A percentile compares a stretch with the other conserved stretches of the same genome.
These are phyloP conservation scores for Australoheros facetus DNA, from an alignment of 2,797 vertebrate species.

Conservation along the genomic window DNA sequence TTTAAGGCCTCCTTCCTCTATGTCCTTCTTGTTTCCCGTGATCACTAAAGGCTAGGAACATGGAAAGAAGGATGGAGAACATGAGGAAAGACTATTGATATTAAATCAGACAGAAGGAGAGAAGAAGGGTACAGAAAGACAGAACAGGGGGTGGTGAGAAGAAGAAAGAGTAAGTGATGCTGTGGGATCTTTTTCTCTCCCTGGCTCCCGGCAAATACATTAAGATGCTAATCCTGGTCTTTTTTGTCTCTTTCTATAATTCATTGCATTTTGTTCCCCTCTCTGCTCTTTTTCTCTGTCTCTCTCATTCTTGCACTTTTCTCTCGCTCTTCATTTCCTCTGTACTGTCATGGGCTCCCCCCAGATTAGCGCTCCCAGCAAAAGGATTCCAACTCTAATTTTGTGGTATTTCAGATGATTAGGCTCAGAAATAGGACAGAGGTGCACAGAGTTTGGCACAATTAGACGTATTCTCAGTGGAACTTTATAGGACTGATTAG, in stretches of 20 bases:
- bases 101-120: slow-evolving; percentile 61
- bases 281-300: slow-evolving; percentile 46
- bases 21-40: slow-evolving; percentile 54
- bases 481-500: slow-evolving; percentile 73
- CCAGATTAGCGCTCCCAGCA: slow-evolving; percentile 71
- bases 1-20: slow-evolving; percentile 23
- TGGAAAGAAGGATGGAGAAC: slow-evolving; percentile 40
- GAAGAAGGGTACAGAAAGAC: slow-evolving; percentile 44
- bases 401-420: slow-evolving; percentile 78
- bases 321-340: slow-evolving; percentile 58
- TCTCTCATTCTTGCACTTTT: slow-evolving; percentile 61
- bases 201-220: slow-evolving; percentile 76
- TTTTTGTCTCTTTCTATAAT: slow-evolving; percentile 81
- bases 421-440: slow-evolving; percentile 77
- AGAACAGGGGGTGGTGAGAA: slow-evolving; percentile 31
- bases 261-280: slow-evolving; percentile 76
- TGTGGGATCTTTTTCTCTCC: slow-evolving; percentile 74
- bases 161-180: slow-evolving; percentile 61
- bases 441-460: slow-evolving; percentile 70
- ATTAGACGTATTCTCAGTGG: slow-evolving; percentile 71
- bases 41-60: slow-evolving; percentile 38
- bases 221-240: slow-evolving; percentile 80
- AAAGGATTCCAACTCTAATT: slow-evolving; percentile 77
- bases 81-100: slow-evolving; percentile 66
- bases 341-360: slow-evolving; percentile 63